Percentiles rank a stretch among this genome's conserved stretches.
phyloP scores from a whole-genome alignment of 2,888 invertebrate genomes.

The Folsomia manolachei region DNA sequence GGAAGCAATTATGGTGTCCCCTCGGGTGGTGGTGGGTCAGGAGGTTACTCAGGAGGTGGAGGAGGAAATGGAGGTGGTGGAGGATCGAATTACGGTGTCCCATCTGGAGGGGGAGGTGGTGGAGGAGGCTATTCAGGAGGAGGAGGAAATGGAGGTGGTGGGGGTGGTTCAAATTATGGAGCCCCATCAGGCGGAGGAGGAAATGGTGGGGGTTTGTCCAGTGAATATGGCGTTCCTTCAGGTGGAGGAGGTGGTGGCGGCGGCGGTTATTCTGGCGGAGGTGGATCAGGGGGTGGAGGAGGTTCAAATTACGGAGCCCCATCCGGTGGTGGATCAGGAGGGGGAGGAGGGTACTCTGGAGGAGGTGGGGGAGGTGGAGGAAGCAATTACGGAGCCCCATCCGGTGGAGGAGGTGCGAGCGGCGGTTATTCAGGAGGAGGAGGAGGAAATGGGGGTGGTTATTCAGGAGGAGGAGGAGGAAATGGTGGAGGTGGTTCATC shows the following conservation, averaged over 20 bases:
- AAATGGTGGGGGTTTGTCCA: background rate
- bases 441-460: too few relatives aligned
- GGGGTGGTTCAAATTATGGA: too few relatives aligned
- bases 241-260: background rate
- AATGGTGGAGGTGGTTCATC: background rate
- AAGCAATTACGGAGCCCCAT: too few relatives aligned
- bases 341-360: background rate
- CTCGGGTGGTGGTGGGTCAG: background rate
- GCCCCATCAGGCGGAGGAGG: background rate
- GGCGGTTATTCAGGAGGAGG: background rate
- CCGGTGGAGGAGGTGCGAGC: too few relatives aligned
- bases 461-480: background rate
- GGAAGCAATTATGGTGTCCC: too few relatives aligned
- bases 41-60: background rate
- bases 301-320: too few relatives aligned
- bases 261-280: background rate
- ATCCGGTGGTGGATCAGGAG: background rate
- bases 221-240: background rate
- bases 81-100: background rate
- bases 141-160: background rate
- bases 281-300: background rate
- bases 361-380: background rate
- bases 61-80: background rate
- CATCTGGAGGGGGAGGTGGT: too few relatives aligned
- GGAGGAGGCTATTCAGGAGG: background rate